A percentile compares a stretch with the other conserved stretches of the same genome.
Conservation (phyloP, 2,113 vertebrate species). For the Hypocryptadius cinnamomeus region DNA sequence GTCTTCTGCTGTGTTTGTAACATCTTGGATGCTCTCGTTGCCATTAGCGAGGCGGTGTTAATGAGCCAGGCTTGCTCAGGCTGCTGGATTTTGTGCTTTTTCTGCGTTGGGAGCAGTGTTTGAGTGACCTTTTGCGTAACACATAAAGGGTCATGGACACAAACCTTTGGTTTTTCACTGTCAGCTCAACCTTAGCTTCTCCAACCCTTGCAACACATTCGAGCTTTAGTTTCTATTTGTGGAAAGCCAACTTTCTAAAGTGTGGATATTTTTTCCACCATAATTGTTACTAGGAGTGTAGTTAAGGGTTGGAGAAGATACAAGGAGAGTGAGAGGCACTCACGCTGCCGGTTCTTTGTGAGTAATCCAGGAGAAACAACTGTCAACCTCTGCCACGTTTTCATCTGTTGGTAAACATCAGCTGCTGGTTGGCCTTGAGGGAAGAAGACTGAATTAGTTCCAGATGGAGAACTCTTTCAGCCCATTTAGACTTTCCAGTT, state of each 20-base stretch:
- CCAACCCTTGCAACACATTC: neutral
- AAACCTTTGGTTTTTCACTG: neutral
- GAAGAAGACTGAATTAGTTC: conserved; percentile 24
- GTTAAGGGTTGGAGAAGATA: neutral
- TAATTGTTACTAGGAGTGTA: neutral
- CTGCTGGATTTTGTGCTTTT: neutral
- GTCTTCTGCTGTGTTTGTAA: accelerated
- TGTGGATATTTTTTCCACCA: neutral
- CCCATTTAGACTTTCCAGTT: neutral
- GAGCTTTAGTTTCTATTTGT: neutral
- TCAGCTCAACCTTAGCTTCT: neutral
- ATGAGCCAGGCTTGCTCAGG: neutral
- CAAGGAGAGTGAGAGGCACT: neutral
- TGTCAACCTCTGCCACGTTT: conserved; percentile 45
- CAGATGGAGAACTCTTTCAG: conserved; percentile 34
- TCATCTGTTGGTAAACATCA: conserved; percentile 57
- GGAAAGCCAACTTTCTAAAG: accelerated
- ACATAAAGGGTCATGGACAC: accelerated
- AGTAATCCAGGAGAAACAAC: neutral
- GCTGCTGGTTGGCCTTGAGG: conserved; percentile 8
- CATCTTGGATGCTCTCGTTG: accelerated
- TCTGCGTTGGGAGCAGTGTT: neutral
- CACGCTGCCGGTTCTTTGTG: neutral
- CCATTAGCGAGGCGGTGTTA: accelerated
- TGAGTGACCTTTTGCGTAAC: neutral